Percentiles rank a stretch among this genome's conserved stretches.
Evolutionary conservation across 1,140 invertebrate genomes (phyloP).

Genomic region (Myzus persicae): DNA sequence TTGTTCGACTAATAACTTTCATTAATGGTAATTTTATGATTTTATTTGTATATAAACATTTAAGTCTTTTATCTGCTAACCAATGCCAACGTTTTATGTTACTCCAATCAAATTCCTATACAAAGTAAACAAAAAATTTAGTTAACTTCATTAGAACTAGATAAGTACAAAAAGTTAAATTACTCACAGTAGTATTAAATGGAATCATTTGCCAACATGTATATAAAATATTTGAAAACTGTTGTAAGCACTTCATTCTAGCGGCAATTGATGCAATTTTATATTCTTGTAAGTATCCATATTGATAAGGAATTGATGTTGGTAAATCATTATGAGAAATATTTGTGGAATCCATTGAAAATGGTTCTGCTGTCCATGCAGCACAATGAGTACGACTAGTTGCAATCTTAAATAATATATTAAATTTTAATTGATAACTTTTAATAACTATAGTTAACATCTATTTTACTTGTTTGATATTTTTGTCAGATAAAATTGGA

Average conservation of each 20-base stretch:
- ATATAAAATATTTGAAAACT: conserved; percentile 73
- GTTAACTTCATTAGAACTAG: not conserved
- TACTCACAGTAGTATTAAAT: conserved; percentile 65
- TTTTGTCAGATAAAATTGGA: conserved; percentile 68
- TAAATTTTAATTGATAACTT: conserved; percentile 34
- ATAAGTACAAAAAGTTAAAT: not conserved
- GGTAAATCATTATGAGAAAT: conserved; percentile 68
- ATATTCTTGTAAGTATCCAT: conserved; percentile 67
- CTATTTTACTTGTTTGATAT: conserved; percentile 68
- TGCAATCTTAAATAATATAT: conserved; percentile 66
- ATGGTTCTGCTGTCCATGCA: conserved; percentile 71
- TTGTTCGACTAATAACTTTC: conserved; percentile 71
- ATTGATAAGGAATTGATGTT: conserved; percentile 69
- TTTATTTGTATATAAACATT: conserved; percentile 69
- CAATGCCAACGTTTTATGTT: conserved; percentile 64
- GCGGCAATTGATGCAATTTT: conserved; percentile 68
- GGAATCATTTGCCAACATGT: conserved; percentile 72
- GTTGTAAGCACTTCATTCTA: conserved; percentile 70
- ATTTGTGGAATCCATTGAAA: conserved; percentile 65
- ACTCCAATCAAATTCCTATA: conserved; percentile 64
- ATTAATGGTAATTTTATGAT: conserved; percentile 75
- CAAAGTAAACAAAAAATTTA: not conserved
- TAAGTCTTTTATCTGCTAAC: conserved; percentile 67
- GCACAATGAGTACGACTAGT: conserved; percentile 73
- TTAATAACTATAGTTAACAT: not conserved